Conservation (phyloP, 1,140 invertebrate species). For the Neuroterus valhalla region DNA sequence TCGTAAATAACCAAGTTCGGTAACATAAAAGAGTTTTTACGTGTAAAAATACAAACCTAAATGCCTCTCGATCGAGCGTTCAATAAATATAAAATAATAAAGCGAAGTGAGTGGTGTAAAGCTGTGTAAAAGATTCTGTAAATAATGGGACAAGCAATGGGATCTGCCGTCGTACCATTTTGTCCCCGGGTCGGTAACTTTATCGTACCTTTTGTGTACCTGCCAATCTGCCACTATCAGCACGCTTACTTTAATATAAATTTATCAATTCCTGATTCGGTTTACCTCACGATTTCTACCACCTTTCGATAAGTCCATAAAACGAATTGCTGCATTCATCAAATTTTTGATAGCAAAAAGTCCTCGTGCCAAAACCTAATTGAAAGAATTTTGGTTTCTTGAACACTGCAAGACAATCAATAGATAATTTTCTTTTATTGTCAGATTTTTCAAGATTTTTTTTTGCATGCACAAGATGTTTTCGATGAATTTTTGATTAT, state of each 20-base stretch:
- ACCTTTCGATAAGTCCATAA: not conserved
- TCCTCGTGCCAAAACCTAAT: not conserved
- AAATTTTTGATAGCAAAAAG: not conserved
- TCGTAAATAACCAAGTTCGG: slow-evolving; percentile 46
- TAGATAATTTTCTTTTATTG: not conserved
- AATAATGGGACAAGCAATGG: slow-evolving; percentile 26
- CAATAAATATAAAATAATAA: slow-evolving; percentile 32
- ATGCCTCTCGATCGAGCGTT: slow-evolving; percentile 54
- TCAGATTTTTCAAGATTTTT: not conserved
- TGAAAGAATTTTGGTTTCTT: not conserved
- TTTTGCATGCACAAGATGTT: not conserved
- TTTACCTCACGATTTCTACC: not conserved
- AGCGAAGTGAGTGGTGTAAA: slow-evolving; percentile 32
- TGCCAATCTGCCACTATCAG: not conserved
- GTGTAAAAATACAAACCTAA: slow-evolving; percentile 63
- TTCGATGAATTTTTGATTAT: not conserved
- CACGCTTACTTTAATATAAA: slow-evolving; percentile 12
- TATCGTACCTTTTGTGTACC: slow-evolving; percentile 22
- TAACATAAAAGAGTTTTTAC: slow-evolving; percentile 60
- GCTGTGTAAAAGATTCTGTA: slow-evolving; percentile 40
- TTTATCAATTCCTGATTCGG: not conserved
- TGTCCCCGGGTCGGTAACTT: slow-evolving; percentile 17
- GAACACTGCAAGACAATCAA: not conserved
- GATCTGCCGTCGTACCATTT: slow-evolving; percentile 21
- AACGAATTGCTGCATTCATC: slow-evolving; percentile 6